Percentiles rank a stretch among this genome's conserved stretches.
Conservation (phyloP, 2,113 vertebrate genomes). For the Pachypanchax playfairii region DNA sequence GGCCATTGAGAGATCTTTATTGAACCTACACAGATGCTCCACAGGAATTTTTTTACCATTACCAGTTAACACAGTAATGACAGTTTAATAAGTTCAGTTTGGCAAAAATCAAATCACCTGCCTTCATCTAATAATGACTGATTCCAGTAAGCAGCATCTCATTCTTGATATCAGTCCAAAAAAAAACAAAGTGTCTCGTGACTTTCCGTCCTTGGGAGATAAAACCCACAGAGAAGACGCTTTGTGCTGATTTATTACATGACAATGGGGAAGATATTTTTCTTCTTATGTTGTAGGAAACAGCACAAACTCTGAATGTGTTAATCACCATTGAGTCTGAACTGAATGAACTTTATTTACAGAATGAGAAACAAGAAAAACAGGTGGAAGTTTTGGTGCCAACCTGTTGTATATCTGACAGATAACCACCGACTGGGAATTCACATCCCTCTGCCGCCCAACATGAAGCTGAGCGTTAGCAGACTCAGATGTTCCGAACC, state of each 20-base stretch:
- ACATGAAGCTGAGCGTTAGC: constrained; percentile 14
- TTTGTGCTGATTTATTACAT: constrained; percentile 48
- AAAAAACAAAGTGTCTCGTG: constrained; percentile 43
- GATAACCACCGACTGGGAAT: background rate
- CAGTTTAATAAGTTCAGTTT: constrained; percentile 4
- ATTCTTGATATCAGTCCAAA: constrained; percentile 27
- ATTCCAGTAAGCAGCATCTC: background rate
- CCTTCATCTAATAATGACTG: too few species aligned
- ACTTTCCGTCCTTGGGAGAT: constrained; percentile 58
- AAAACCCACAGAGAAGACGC: constrained; percentile 47
- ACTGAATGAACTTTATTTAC: constrained; percentile 4
- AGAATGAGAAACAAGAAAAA: constrained; percentile 6
- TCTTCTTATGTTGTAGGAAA: constrained; percentile 3
- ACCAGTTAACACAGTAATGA: constrained; percentile 23
- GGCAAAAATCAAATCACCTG: background rate
- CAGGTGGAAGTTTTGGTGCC: background rate
- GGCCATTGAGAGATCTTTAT: constrained; percentile 63
- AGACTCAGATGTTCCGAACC: constrained; percentile 17
- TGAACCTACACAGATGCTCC: constrained; percentile 54
- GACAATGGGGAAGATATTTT: constrained; percentile 32
- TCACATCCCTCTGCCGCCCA: constrained; percentile 6
- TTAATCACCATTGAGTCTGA: constrained; percentile 25
- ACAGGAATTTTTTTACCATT: constrained; percentile 38
- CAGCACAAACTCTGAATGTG: constrained; percentile 18
- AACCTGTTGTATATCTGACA: constrained; percentile 3